These are phyloP conservation scores for Tragelaphus strepsiceros DNA, from an alignment of 2,113 vertebrate species.

Conservation along the genomic window DNA sequence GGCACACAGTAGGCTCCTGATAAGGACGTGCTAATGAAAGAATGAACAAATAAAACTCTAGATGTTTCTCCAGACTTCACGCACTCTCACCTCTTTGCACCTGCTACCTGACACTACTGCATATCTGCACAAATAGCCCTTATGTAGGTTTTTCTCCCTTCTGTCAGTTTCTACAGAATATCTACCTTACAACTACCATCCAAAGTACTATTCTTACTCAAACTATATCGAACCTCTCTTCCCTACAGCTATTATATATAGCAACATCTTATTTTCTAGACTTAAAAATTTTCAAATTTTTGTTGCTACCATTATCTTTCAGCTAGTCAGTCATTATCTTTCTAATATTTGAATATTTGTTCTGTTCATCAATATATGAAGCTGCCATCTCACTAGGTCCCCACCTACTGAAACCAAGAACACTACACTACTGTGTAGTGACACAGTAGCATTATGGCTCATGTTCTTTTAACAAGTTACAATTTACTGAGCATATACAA, in stretches of 20 bases:
- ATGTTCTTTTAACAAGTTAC: background rate
- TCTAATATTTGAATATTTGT: background rate
- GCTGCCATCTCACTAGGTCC: background rate
- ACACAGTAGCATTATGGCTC: background rate
- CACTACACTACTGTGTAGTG: background rate
- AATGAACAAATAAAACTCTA: background rate
- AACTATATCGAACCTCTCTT: background rate
- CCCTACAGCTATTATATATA: background rate
- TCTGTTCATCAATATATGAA: background rate
- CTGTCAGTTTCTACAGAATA: background rate
- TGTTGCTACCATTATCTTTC: background rate
- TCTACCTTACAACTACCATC: background rate
- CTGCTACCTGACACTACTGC: background rate
- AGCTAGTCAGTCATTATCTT: background rate
- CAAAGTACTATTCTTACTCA: background rate
- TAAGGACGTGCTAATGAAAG: background rate
- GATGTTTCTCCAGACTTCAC: background rate
- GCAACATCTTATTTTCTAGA: background rate
- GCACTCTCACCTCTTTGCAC: background rate
- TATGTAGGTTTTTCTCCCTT: background rate
- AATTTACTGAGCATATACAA: background rate
- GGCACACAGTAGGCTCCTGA: background rate
- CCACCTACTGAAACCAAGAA: background rate
- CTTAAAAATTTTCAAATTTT: background rate
- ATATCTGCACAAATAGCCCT: background rate